These are phyloP conservation scores for Catalaphyllia jardinei DNA, from an alignment of 64 coral and sea anemone species.

Conservation along the genomic window DNA sequence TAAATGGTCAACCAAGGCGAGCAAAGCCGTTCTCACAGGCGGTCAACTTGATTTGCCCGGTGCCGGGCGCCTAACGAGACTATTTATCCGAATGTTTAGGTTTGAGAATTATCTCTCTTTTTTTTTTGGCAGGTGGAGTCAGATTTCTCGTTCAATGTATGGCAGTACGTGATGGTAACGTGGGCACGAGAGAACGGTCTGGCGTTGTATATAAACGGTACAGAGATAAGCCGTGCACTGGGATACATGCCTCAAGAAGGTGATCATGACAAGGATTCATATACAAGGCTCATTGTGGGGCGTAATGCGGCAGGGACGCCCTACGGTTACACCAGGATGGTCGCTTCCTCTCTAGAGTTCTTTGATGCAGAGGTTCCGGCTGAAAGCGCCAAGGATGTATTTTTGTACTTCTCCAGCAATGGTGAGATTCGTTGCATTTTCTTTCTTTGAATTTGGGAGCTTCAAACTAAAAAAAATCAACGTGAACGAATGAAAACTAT, in stretches of 20 bases:
- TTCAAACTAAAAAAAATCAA: too few relatives aligned
- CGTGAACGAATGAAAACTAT: too few relatives aligned
- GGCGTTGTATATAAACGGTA: constrained; percentile 72
- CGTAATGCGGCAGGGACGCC: constrained; percentile 77
- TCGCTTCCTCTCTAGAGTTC: constrained; percentile 81
- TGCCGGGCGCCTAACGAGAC: too few relatives aligned
- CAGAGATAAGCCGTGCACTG: constrained; percentile 64
- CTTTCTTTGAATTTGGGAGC: neutral
- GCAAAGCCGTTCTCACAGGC: too few relatives aligned
- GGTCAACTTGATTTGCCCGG: too few relatives aligned
- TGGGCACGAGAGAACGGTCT: constrained; percentile 79
- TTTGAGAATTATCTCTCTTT: neutral
- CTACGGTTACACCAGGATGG: constrained; percentile 92
- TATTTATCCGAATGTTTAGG: neutral
- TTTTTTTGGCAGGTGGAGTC: constrained; percentile 65
- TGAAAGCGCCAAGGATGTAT: constrained; percentile 77
- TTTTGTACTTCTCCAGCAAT: constrained; percentile 86
- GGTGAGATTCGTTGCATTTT: constrained; percentile 17
- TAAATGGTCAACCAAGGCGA: too few relatives aligned
- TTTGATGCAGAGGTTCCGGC: constrained; percentile 68
- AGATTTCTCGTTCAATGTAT: constrained; percentile 61
- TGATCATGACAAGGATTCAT: constrained; percentile 64
- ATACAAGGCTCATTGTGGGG: constrained; percentile 73
- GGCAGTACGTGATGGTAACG: constrained; percentile 79
- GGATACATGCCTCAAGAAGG: constrained; percentile 83